Evolutionary conservation across 2,888 invertebrate genomes (phyloP), one percentile per base, ranked within the genome.

Genomic region (Scaptomyza cyrtandrae): DNA sequence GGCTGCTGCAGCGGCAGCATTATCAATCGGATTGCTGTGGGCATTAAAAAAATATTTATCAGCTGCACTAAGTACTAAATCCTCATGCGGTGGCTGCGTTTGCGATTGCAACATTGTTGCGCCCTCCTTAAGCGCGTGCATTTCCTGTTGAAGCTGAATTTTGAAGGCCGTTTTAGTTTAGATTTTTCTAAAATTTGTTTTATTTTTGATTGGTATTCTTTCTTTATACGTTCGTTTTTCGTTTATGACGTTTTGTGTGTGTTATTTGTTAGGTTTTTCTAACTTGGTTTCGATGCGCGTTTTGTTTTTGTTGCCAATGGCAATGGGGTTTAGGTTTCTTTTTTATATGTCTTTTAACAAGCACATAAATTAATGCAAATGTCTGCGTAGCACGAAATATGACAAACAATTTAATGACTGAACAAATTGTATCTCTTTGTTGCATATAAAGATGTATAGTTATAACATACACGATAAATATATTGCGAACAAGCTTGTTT

Each of bases 11-110:
- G 90, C 90, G 14, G 90, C 90, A 55, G 92, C 87, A 71, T 92
- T 92, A 62, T 92, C 92, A 91, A 94, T 93, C 88, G 94, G 93
- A 84, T 94, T 94, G 90, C 94, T 93, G 90, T 90, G 93, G 90
- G 91, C 73, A 88, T 86, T 90, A 71, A 91, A 91, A 67, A 89
- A 91, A 58, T 37, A 63, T 63, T 78, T 72, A 71, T 86, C 86
- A 68, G 87, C 72, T 46, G 75, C 65, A 31, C 44, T 78, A 39
- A 86, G 55, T 44, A 50, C 19, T 50, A 84, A 71, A 67, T 86
- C 84, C 24, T 79, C 79, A 24, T 75, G 84, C 13, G 80, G 45
- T 29, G 77, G 72, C 59, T 74, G 77, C 72, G 68, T 62, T 64
- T 73, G 56, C 10, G 72, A 66, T 13, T 67, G 66, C 85, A 90